Base-by-base conservation (phyloP, 2,113 vertebrate genomes). In the Toxotes chatareus region DNA sequence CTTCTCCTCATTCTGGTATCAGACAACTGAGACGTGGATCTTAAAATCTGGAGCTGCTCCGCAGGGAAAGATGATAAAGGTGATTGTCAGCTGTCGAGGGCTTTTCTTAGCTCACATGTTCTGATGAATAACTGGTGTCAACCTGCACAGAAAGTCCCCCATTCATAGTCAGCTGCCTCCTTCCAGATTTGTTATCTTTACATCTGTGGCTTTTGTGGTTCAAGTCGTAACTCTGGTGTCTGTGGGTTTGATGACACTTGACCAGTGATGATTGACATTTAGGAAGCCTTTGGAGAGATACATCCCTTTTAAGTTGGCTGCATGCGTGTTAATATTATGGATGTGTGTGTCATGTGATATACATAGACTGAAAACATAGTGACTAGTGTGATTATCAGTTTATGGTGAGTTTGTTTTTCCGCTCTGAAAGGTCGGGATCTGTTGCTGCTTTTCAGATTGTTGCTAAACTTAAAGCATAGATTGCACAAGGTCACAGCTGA, bases 1-100 rank as follows among this genome's bases (percentile, higher is more conserved):
- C 36, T 17, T 36, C 10, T 56, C 47, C 19, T 65, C 5, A 7
- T 9, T 21, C 9, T 5, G 5, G 0, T 19, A 4, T 44, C 17
- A 31, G 17, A 63, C 1, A 13, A 3, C 21, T 65, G 53, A 64
- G 51, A 76, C 16, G 14, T 79, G 32, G 21, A 44, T 53, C 40
- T 1, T 10, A 11, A 42, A 73, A 85, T 87, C 14, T 85, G 56
- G 59, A 88, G 74, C 81, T 85, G 31, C 23, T 85, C 75, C 72
- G 2, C 23, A 51, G 77, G 78, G 80, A 76, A n/a, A 23, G 59
- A n/a, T n/a, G 49, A 59, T 66, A 70, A 36, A 27, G 66, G 36
- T 84, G 65, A 49, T 51, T 42, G 65, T 61, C 56, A 76, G 0
- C 9, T 75, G 69, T 49, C 34, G 3, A 3, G 76, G 38, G 66